Conservation (phyloP, 2,797 vertebrate species). For the Enteromius fasciolatus region DNA sequence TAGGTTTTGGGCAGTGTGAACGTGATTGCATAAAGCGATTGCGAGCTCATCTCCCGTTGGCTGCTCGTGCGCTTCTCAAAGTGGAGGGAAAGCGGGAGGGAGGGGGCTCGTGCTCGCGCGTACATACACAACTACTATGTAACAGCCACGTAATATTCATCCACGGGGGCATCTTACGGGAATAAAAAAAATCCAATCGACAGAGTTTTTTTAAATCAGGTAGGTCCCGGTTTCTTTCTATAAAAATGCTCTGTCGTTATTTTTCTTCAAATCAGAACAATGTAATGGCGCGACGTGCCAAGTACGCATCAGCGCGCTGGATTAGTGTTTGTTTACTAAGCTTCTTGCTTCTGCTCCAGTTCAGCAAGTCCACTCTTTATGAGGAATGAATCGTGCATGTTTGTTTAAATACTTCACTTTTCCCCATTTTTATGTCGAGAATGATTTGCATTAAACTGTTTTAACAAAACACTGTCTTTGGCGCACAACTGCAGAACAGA, state of each 20-base stretch:
- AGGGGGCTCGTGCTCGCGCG: neutral
- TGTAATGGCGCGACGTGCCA: conserved; percentile 33
- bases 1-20: conserved; percentile 1
- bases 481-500: neutral
- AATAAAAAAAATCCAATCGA: neutral
- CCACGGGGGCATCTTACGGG: conserved; percentile 17
- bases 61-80: conserved; percentile 31
- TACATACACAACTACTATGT: neutral
- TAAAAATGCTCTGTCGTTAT: neutral
- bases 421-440: neutral
- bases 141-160: conserved; percentile 11
- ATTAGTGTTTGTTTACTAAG: conserved; percentile 42
- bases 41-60: conserved; percentile 36
- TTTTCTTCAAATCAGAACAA: conserved; percentile 25
- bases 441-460: neutral
- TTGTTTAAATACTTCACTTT: neutral
- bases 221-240: neutral
- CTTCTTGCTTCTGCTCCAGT: neutral
- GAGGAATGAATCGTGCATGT: neutral
- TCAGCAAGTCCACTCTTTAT: neutral
- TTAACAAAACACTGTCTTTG: neutral
- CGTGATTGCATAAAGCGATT: conserved; percentile 52
- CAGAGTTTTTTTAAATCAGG: conserved; percentile 22
- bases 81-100: conserved; percentile 26
- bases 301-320: conserved; percentile 21